A percentile compares a stretch with the other conserved stretches of the same genome.
Conservation (phyloP, 1,140 invertebrate genomes). For the Brachionus rubens region DNA sequence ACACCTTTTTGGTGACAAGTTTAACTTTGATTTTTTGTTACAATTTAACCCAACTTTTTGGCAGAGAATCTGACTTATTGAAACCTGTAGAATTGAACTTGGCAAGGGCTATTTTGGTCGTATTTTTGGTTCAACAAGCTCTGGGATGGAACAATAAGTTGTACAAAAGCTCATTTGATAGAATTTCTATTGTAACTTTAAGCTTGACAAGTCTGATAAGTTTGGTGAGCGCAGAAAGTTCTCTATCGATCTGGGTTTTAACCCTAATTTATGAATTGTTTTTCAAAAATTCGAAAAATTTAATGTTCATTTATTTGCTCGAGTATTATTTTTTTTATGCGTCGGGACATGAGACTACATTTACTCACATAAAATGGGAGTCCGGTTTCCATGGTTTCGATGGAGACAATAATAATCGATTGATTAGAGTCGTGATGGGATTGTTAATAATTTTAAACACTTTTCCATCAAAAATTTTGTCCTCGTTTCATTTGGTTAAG, state of each 20-base stretch:
- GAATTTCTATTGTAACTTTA: not conserved
- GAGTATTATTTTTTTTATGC: constrained; percentile 35
- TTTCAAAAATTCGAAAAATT: not conserved
- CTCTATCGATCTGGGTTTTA: not conserved
- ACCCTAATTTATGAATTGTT: not conserved
- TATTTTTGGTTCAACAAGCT: not conserved
- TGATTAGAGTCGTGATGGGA: not conserved
- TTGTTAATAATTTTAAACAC: constrained; percentile 38
- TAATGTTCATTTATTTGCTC: constrained; percentile 2
- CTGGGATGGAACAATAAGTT: not conserved
- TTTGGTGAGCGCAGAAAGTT: not conserved
- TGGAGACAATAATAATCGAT: constrained; percentile 30
- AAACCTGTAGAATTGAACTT: not conserved
- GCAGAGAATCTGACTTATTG: not conserved
- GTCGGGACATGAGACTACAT: constrained; percentile 40
- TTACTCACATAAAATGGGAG: constrained; percentile 41
- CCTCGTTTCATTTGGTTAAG: not conserved
- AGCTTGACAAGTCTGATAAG: not conserved
- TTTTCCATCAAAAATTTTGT: not conserved
- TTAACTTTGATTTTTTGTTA: not conserved
- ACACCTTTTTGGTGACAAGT: not conserved
- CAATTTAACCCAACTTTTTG: not conserved
- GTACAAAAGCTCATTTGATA: not conserved
- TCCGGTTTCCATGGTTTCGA: constrained; percentile 39
- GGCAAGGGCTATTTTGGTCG: not conserved